Base-by-base conservation (phyloP, 2,888 invertebrate species). In the Acleris emargana region DNA sequence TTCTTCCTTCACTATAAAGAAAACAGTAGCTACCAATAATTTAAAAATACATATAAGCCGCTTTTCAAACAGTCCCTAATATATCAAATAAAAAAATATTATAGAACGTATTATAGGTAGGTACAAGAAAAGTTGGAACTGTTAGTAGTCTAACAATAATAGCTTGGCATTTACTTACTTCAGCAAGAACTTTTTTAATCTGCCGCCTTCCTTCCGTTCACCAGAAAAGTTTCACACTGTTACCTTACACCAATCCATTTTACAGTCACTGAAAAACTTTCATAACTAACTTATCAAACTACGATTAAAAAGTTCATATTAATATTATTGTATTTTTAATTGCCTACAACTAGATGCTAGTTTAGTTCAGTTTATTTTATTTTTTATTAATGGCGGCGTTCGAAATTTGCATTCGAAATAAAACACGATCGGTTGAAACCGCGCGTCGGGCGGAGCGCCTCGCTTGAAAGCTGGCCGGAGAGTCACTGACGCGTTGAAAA, bases 401-500 rank as follows among this genome's bases (percentile, higher is more conserved):
- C 51, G 42, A 51, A 57, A 54, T 22, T 42, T 52, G 64, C 49
- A 64, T 22, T 42, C 64, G 64, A 54, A 64, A 58, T 5, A 28
- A 47, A 54, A 54, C 42, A 54, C 58, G 53, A 49, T 13, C 58
- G 52, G 18, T 16, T 3, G 13, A 49, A 64, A 68, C 49, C 51
- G 51, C 22, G 57, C 60, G 63, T 60, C 55, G 70, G 68, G 69
- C 52, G 74, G 83, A 79, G 78, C 80, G 81, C 58, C 74, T 68
- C 69, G 67, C 71, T 22, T 73, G 77, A 71, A 73, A 67, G 81
- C 71, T 76, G 73, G 64, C 74, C 75, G 75, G 74, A 72, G 81
- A 81, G 71, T 68, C 68, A 64, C 71, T 73, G 67, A 54, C 61
- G 67, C 78, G 38, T 38, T 78, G 83, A 80, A 81, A 77, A 73